phyloP scores from a whole-genome alignment of 2,113 vertebrate species.

The Platycercus adscitus region DNA sequence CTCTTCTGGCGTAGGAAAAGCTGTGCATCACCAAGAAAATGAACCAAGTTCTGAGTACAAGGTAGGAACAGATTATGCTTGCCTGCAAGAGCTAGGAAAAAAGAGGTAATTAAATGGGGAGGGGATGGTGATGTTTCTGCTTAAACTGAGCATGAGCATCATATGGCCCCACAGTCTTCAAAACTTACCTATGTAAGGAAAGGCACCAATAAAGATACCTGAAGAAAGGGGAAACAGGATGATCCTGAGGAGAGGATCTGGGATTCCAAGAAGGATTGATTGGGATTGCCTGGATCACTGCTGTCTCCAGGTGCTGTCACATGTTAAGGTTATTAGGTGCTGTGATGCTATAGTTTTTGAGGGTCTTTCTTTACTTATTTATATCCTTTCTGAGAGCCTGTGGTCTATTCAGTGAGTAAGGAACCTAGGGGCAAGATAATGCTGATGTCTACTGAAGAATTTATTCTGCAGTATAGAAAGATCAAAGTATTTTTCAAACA shows the following conservation, averaged over 20 bases:
- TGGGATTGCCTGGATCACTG: neutral
- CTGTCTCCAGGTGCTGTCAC: neutral
- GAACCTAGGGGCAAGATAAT: neutral
- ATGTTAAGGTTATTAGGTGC: neutral
- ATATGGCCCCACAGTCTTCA: neutral
- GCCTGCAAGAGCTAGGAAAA: neutral
- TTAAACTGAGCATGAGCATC: neutral
- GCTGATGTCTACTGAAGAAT: neutral
- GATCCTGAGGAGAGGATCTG: neutral
- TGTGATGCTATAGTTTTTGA: neutral
- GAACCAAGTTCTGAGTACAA: neutral
- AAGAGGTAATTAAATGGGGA: neutral
- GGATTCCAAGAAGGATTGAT: neutral
- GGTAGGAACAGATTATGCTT: neutral
- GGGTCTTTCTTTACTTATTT: neutral
- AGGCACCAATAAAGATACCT: neutral
- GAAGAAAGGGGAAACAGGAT: neutral
- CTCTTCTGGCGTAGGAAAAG: neutral
- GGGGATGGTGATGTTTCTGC: neutral
- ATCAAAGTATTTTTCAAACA: neutral
- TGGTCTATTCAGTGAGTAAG: neutral
- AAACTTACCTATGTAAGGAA: neutral
- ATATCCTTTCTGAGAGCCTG: neutral
- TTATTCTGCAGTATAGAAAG: neutral
- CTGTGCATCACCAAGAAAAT: neutral